Base-by-base conservation (phyloP, 2,888 invertebrate genomes). In the Crossocerus cetratus region DNA sequence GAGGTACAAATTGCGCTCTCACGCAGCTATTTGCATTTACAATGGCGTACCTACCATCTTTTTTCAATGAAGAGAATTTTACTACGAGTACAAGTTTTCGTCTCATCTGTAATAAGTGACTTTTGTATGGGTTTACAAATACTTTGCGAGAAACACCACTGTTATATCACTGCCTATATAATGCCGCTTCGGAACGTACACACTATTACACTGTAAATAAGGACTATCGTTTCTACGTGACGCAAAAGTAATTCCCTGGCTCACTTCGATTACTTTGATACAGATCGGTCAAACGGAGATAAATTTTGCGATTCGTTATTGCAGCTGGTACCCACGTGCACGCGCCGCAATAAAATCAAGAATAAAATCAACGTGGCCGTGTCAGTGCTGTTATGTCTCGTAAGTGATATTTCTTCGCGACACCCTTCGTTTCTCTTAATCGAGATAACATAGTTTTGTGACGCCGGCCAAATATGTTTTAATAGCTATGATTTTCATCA, bases 151-250 rank as follows among this genome's bases (percentile, higher is more conserved):
- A 72, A 68, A 78, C 71, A 77, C 83, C 73, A 83, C 74, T 78
- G 71, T 84, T 79, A 32, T 32, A 83, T 83, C 86, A 88, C 87
- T 87, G 87, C 86, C 86, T 86, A 75, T 78, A 76, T 72, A 78
- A 80, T 78, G 81, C 83, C 81, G 72, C 73, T 76, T 81, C 60
- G 58, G 54, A 74, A 53, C 64, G 53, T 67, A 66, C 66, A 71
- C 57, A 56, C 43, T 76, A 69, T 66, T 73, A 68, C 58, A 58
- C 58, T 70, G 45, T 66, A 69, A 49, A 60, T 16, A 60, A 68
- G 59, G 8, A 32, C 32, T 32, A 32, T 32, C 32, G 32, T 32
- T 32, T 61, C 71, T 49, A 44, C 21, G n/a, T 54, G 49, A 55
- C 49, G 16, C 18, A 4, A 67, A 21, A 42, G 14, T n/a, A 54